A percentile compares a stretch with the other conserved stretches of the same genome.
phyloP scores from a whole-genome alignment of 37 sponge, comb jelly and placozoan genomes.

The Oopsacas minuta region DNA sequence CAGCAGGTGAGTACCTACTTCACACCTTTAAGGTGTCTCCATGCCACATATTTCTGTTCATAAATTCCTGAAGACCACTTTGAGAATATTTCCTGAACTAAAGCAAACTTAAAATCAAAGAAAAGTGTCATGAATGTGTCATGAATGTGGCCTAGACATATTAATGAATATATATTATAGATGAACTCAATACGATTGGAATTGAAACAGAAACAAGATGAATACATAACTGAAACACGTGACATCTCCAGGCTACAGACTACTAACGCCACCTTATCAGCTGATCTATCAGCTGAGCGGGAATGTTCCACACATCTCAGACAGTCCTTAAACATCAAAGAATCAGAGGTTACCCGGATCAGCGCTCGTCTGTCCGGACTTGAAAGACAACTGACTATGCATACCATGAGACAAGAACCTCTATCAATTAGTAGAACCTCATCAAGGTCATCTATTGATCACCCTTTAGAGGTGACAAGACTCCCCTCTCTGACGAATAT shows the following conservation, averaged over 20 bases:
- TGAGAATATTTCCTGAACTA: too few relatives aligned
- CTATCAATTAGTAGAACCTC: not conserved
- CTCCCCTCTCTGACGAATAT: not conserved
- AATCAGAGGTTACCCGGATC: not conserved
- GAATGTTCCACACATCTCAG: not conserved
- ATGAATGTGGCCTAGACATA: too few relatives aligned
- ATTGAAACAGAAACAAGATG: not conserved
- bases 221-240: not conserved
- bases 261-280: not conserved
- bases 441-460: not conserved
- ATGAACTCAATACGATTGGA: not conserved
- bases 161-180: too few relatives aligned
- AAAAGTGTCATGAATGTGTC: too few relatives aligned
- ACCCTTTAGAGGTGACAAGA: not conserved
- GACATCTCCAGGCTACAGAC: not conserved
- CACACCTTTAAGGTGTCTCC: too few relatives aligned
- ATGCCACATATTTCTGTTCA: too few relatives aligned
- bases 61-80: too few relatives aligned
- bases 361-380: not conserved
- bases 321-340: not conserved
- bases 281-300: conserved; percentile 17
- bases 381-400: not conserved
- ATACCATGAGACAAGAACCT: not conserved
- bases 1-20: not conserved
- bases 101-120: too few relatives aligned